Conservation (phyloP, 37 sponge, comb jelly and placozoan genomes). For the Aplysina aerophoba region DNA sequence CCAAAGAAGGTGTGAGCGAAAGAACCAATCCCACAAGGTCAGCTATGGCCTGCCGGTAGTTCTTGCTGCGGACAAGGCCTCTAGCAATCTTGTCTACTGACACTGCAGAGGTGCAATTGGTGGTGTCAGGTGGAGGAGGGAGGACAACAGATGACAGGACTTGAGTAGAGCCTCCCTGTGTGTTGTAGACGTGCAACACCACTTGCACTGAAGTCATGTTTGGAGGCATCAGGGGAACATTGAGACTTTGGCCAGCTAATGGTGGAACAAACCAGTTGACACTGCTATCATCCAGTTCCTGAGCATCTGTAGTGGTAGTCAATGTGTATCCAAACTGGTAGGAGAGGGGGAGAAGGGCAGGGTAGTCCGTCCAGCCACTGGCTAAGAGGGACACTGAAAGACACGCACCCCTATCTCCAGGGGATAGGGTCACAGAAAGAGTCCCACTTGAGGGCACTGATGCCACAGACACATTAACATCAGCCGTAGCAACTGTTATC, state of each 20-base stretch:
- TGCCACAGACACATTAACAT: not conserved
- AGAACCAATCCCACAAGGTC: not conserved
- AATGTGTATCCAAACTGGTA: constrained; percentile 62
- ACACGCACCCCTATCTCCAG: not conserved
- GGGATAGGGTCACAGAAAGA: not conserved
- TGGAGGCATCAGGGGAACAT: constrained; percentile 7
- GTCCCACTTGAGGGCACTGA: not conserved
- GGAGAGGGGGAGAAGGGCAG: constrained; percentile 37
- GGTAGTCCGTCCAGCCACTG: constrained; percentile 48
- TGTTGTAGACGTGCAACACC: constrained; percentile 45
- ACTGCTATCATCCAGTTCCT: constrained; percentile 7
- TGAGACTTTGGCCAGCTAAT: not conserved
- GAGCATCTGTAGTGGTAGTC: not conserved
- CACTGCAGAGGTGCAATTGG: not conserved
- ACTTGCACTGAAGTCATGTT: not conserved
- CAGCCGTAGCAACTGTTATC: not conserved
- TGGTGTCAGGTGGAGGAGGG: not conserved
- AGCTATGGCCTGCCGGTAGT: not conserved
- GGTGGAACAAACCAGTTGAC: constrained; percentile 40
- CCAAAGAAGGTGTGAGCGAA: not conserved
- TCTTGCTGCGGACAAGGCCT: not conserved
- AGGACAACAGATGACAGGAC: not conserved
- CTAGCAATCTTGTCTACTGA: no score
- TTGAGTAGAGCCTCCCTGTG: constrained; percentile 18
- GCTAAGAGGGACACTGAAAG: constrained; percentile 36